phyloP scores from a whole-genome alignment of 2,797 vertebrate species.

The Pachyuromys duprasi region DNA sequence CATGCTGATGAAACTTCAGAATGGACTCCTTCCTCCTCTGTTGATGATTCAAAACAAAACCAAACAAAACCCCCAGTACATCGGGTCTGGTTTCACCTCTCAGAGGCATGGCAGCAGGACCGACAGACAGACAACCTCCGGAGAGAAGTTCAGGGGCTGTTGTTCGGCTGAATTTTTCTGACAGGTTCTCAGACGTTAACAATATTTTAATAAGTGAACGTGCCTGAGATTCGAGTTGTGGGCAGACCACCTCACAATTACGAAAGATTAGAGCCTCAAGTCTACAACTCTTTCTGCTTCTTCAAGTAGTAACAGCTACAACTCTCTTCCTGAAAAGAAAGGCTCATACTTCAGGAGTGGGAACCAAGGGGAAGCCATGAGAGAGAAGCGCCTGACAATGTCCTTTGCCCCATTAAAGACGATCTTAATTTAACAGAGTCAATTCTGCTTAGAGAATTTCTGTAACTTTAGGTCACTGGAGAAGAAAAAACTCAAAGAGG shows the following conservation, averaged over 20 bases:
- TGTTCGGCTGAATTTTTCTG: not conserved
- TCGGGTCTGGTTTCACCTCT: not conserved
- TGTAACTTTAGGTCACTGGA: not conserved
- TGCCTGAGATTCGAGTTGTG: not conserved
- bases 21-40: not conserved
- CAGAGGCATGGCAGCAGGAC: not conserved
- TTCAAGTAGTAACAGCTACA: not conserved
- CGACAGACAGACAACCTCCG: not conserved
- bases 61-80: too few species aligned
- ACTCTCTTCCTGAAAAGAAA: rapidly evolving
- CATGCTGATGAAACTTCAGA: not conserved
- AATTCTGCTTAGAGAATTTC: constrained; percentile 19
- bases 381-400: not conserved
- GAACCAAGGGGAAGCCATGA: not conserved
- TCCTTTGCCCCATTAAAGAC: not conserved
- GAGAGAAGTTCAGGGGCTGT: not conserved
- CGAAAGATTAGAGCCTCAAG: not conserved
- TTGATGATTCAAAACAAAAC: not conserved
- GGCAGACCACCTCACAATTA: not conserved
- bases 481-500: not conserved
- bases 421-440: not conserved
- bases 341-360: not conserved
- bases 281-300: not conserved
- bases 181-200: not conserved
- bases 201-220: not conserved